Evolutionary conservation across 1,140 invertebrate genomes (phyloP), one percentile per base, ranked within the genome.

Genomic region (Drosophila murphyi): DNA sequence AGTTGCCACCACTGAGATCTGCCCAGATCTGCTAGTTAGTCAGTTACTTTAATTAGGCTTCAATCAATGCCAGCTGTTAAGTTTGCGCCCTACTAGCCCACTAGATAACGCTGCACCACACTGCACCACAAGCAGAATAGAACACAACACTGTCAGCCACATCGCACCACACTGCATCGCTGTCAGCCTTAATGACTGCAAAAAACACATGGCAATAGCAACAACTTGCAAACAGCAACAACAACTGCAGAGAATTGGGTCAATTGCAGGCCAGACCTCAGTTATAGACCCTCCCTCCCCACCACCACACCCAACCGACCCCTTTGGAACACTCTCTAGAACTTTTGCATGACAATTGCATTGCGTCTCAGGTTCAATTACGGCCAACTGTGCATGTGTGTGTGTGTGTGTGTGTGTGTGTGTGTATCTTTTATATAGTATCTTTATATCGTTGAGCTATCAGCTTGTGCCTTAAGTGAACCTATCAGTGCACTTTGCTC

Each of bases 11-110:
- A 4, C 31, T 56, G 34, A 41, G 35, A 43, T 7, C 31, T 8
- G 28, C 4, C 31, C n/a, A 29, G 28, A 68, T 61, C 78, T 34
- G 41, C 54, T 70, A 43, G 75, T 64, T 50, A 20, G 20, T 20
- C 20, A 20, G 55, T 39, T 60, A 76, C 69, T 80, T 89, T 88
- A 89, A 88, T 88, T 88, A 88, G 83, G 73, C 83, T 88, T 88
- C 80, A 88, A 89, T 88, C 85, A 88, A 89, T 89, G 83, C 83
- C 82, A 88, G 51, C 77, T 71, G 70, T 63, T 32, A 71, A 63
- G 37, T 54, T 51, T 70, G 80, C 73, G 71, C 76, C 79, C 79
- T 82, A 83, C 32, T 65, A 63, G 56, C 80, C 65, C 47, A 62
- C 70, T 59, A 7, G 32, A 59, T 7, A 43, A 34, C 59, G 4